Conservation (phyloP, 2,888 invertebrate species). For the Villa cingulata region DNA sequence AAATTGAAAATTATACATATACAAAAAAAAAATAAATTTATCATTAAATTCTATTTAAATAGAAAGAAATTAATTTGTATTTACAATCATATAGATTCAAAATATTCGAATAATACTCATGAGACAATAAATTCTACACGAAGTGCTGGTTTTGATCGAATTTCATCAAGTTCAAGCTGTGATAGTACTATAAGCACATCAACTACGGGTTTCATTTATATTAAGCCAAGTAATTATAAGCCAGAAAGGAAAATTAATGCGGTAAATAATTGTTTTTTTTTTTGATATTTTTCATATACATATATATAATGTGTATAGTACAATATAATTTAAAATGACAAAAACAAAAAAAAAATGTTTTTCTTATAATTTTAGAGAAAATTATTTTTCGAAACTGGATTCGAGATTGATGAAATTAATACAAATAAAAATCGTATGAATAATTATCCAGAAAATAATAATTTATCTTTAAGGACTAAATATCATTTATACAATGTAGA, state of each 20-base stretch:
- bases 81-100: not conserved
- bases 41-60: too few relatives aligned
- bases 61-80: too few relatives aligned
- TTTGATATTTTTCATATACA: not conserved
- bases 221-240: constrained; percentile 42
- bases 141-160: constrained; percentile 12
- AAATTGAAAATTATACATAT: not conserved
- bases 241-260: constrained; percentile 25
- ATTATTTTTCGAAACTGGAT: constrained; percentile 15
- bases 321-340: too few relatives aligned
- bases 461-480: constrained; percentile 47
- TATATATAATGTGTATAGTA: not conserved
- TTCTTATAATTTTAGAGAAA: constrained; percentile 24
- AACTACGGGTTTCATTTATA: constrained; percentile 59
- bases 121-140: constrained; percentile 17
- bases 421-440: constrained; percentile 39
- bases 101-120: constrained; percentile 12
- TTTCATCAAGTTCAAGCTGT: constrained; percentile 38
- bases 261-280: constrained; percentile 3
- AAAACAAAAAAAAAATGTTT: too few relatives aligned
- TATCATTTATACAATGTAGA: constrained; percentile 40
- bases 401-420: constrained; percentile 24
- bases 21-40: too few relatives aligned
- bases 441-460: constrained; percentile 42
- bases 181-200: constrained; percentile 56